Conservation (phyloP, 2,113 vertebrate genomes). For the Hydrochoerus hydrochaeris region DNA sequence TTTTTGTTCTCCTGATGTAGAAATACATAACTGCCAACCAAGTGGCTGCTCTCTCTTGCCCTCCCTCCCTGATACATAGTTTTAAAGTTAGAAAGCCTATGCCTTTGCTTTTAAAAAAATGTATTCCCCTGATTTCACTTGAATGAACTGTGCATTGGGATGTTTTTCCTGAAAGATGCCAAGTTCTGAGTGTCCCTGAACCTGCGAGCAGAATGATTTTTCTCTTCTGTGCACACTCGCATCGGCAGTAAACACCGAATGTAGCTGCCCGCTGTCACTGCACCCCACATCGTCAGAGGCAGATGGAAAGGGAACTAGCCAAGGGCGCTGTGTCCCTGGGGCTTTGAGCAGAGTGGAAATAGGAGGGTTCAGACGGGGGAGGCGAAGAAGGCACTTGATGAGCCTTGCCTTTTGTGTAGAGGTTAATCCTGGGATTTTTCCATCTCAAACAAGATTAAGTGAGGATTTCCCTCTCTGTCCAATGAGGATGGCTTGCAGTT, state of each 20-base stretch:
- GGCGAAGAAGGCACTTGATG: background rate
- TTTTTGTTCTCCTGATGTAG: background rate
- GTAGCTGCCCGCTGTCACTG: background rate
- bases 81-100: constrained; percentile 46
- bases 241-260: background rate
- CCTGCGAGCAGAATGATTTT: background rate
- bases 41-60: background rate
- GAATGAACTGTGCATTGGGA: constrained; percentile 63
- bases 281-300: background rate
- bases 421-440: constrained; percentile 11
- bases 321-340: fast-evolving
- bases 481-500: background rate
- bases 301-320: background rate
- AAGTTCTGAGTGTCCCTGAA: constrained; percentile 32
- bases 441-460: background rate
- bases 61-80: background rate
- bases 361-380: background rate
- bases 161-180: constrained; percentile 10
- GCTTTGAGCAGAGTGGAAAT: background rate
- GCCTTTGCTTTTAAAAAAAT: constrained; percentile 11
- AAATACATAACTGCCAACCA: background rate
- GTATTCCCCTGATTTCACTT: constrained; percentile 14
- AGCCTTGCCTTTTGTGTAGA: background rate
- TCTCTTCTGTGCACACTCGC: background rate
- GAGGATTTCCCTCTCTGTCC: background rate